These are phyloP conservation scores for Otocyon megalotis DNA, from an alignment of 2,113 vertebrate species.

Conservation along the genomic window DNA sequence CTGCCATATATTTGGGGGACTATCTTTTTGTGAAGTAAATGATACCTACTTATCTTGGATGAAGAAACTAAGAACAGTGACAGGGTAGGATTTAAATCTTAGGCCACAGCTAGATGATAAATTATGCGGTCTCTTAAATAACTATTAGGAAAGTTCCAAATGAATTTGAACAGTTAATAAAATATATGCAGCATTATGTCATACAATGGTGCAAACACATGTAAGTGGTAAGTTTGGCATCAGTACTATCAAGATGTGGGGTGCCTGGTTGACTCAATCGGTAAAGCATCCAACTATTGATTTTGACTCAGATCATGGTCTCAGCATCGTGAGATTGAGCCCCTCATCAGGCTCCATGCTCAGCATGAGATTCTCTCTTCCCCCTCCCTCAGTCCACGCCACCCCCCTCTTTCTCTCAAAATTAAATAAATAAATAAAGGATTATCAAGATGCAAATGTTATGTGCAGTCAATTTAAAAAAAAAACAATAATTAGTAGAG, in stretches of 20 bases:
- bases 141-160: not conserved
- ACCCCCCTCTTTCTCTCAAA: not conserved
- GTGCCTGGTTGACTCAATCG: not conserved
- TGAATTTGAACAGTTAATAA: not conserved
- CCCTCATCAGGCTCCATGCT: not conserved
- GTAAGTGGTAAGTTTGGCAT: not conserved
- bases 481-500: not conserved
- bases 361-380: not conserved
- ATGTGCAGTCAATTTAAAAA: not conserved
- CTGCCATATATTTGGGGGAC: not conserved
- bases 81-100: not conserved
- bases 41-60: not conserved
- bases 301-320: not conserved
- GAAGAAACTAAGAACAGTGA: not conserved
- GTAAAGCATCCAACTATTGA: not conserved
- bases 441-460: not conserved
- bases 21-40: not conserved
- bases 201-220: not conserved
- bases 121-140: not conserved
- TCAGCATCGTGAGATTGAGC: not conserved
- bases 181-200: not conserved
- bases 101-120: not conserved
- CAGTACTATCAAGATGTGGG: not conserved
- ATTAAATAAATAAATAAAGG: not conserved
- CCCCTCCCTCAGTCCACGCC: not conserved